These are phyloP conservation scores for Patella depressa DNA, from an alignment of 2,888 invertebrate genomes.

Conservation along the genomic window DNA sequence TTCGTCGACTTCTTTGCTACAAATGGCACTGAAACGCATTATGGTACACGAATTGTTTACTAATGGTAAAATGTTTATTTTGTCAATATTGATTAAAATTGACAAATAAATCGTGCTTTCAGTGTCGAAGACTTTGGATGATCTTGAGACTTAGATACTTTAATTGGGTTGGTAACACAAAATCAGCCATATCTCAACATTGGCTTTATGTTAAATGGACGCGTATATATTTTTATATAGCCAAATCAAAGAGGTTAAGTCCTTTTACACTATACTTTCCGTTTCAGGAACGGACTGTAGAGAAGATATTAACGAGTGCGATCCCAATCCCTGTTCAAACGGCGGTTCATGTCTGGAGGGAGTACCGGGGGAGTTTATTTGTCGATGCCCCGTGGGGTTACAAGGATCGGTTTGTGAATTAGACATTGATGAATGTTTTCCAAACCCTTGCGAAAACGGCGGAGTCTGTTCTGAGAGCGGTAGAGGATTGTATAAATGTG, in stretches of 20 bases:
- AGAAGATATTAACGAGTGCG: conserved; percentile 90
- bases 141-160: too few species aligned
- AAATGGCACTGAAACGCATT: too few species aligned
- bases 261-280: conserved; percentile 73
- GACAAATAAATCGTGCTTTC: too few species aligned
- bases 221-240: too few species aligned
- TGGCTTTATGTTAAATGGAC: too few species aligned
- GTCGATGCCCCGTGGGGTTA: conserved; percentile 28
- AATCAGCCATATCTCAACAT: too few species aligned
- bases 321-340: conserved; percentile 91
- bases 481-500: conserved; percentile 22
- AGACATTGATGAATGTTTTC: conserved; percentile 37
- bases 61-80: too few species aligned
- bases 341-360: conserved; percentile 81
- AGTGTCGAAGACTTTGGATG: too few species aligned
- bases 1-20: too few species aligned
- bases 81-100: too few species aligned
- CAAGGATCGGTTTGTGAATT: conserved; percentile 36
- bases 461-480: not conserved
- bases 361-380: conserved; percentile 24
- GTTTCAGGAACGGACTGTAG: conserved; percentile 76
- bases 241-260: not conserved
- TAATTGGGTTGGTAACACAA: too few species aligned
- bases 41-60: too few species aligned
- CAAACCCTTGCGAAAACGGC: conserved; percentile 18